Conservation (phyloP, 1,140 invertebrate species). For the Macrobrachium nipponense region DNA sequence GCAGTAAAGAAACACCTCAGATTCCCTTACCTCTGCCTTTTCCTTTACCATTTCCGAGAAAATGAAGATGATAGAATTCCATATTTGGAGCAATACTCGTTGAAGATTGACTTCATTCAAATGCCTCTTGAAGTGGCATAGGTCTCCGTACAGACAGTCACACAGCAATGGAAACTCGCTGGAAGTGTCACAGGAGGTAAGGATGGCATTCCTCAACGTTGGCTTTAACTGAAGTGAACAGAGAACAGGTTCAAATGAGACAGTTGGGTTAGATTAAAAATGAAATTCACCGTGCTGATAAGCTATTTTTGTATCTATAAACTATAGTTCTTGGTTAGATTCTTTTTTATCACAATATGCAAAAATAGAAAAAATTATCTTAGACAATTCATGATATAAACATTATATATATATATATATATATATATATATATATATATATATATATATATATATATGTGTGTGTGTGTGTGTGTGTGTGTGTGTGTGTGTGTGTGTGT, state of each 20-base stretch:
- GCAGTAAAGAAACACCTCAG: not conserved
- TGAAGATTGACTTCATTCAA: conserved; percentile 24
- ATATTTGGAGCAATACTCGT: conserved; percentile 27
- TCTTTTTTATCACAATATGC: too few species aligned
- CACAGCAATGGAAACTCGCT: conserved; percentile 20
- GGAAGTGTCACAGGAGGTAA: conserved; percentile 15
- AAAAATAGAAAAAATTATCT: too few species aligned
- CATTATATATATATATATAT: not conserved
- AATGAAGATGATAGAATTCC: conserved; percentile 38
- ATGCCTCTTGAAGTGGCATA: conserved; percentile 12
- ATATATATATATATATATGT: conserved; percentile 6
- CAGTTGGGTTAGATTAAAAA: too few species aligned
- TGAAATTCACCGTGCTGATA: too few species aligned
- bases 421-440: conserved; percentile 20
- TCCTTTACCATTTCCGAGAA: conserved; percentile 26
- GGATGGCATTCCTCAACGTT: not conserved
- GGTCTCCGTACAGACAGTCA: conserved; percentile 16
- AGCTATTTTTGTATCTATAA: too few species aligned
- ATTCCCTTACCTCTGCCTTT: conserved; percentile 17
- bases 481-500: not conserved
- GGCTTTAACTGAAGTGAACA: conserved; percentile 23
- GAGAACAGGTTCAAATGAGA: not conserved
- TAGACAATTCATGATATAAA: not conserved
- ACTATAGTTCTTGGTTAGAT: too few species aligned
- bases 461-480: not conserved